Percentiles rank a stretch among this genome's conserved stretches.
Conservation (phyloP, 2,888 invertebrate genomes). For the Nezara viridula region DNA sequence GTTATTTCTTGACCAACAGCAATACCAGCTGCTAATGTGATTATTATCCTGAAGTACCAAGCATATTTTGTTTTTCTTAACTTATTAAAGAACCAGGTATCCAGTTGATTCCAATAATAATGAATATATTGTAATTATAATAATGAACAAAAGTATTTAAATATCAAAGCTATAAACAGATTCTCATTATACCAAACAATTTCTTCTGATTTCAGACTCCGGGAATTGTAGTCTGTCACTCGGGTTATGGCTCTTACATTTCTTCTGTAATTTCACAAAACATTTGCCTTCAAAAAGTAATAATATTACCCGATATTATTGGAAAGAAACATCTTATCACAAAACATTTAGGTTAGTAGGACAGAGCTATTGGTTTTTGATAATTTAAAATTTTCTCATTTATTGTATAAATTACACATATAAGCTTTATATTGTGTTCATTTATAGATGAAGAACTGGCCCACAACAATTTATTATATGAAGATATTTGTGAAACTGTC, state of each 20-base stretch:
- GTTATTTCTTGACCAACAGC: too few species aligned
- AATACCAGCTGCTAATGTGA: too few species aligned
- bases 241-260: conserved; percentile 45
- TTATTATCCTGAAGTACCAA: too few species aligned
- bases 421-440: background rate
- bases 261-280: conserved; percentile 33
- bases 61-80: too few species aligned
- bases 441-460: conserved; percentile 44
- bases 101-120: too few species aligned
- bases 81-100: too few species aligned
- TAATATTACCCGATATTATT: conserved; percentile 8
- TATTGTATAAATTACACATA: background rate
- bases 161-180: too few species aligned
- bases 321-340: background rate
- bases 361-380: background rate
- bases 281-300: background rate
- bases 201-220: conserved; percentile 10
- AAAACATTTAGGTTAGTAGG: conserved; percentile 32
- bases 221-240: conserved; percentile 44
- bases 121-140: too few species aligned
- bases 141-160: too few species aligned
- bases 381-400: background rate
- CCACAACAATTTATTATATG: background rate
- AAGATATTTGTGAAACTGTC: conserved; percentile 73
- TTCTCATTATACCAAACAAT: too few species aligned